A percentile compares a stretch with the other conserved stretches of the same genome.
phyloP scores from a whole-genome alignment of 2,113 vertebrate species.

The Sceloporus undulatus region DNA sequence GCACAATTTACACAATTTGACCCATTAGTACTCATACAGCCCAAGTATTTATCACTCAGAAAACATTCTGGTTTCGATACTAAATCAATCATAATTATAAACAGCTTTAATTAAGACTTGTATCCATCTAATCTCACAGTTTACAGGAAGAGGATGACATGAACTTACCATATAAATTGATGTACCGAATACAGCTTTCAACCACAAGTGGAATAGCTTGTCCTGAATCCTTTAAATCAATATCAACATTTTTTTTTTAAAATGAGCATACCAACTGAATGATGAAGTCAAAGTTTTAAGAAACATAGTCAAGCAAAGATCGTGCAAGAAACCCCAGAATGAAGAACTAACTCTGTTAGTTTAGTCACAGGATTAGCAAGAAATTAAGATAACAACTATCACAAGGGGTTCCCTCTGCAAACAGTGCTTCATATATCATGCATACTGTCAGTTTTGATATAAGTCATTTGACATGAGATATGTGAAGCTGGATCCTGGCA shows the following conservation, averaged over 20 bases:
- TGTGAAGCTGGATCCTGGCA: constrained; percentile 59
- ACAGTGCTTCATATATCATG: constrained; percentile 5
- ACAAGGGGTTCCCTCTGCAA: constrained; percentile 21
- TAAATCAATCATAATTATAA: background rate
- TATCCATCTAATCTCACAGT: fast-evolving
- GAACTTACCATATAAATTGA: constrained; percentile 94
- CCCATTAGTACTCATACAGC: background rate
- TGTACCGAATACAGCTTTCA: constrained; percentile 97
- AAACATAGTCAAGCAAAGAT: constrained; percentile 48
- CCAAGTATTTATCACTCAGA: background rate
- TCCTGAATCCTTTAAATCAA: constrained; percentile 86
- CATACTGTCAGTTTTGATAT: constrained; percentile 43
- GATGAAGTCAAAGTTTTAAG: background rate
- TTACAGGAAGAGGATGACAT: fast-evolving
- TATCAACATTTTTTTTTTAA: constrained; percentile 22
- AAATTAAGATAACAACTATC: constrained; percentile 61
- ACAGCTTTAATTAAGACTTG: fast-evolving
- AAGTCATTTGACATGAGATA: constrained; percentile 32
- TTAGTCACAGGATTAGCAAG: constrained; percentile 76
- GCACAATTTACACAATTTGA: fast-evolving
- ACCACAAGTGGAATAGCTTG: constrained; percentile 96
- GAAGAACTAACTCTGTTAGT: constrained; percentile 59
- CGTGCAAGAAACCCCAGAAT: constrained; percentile 44
- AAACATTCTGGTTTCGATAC: background rate
- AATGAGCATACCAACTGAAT: constrained; percentile 27